Evolutionary conservation across 2,113 vertebrate species (phyloP).

Genomic region (Melanostigma gelatinosum): DNA sequence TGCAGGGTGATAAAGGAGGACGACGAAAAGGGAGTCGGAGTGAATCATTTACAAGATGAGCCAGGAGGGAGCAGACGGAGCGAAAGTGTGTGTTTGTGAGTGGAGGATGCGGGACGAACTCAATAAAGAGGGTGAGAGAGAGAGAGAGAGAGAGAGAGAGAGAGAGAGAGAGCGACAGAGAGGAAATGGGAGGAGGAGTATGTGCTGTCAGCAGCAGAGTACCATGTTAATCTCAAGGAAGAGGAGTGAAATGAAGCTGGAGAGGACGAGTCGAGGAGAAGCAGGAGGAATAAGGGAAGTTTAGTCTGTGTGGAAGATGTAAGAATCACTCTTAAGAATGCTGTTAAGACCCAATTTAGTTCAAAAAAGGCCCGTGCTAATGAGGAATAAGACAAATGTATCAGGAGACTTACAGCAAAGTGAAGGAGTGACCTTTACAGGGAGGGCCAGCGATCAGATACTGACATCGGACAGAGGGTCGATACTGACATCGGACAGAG

Average conservation of each 20-base stretch:
- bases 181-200: neutral
- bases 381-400: neutral
- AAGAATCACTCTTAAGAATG: neutral
- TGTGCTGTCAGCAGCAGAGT: conserved; percentile 2
- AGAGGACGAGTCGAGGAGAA: neutral
- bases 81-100: conserved; percentile 36
- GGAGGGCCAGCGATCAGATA: no score
- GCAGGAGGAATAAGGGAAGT: neutral
- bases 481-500: no score
- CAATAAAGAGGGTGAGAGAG: conserved; percentile 20
- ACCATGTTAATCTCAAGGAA: conserved; percentile 1
- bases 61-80: conserved; percentile 33
- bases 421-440: no score
- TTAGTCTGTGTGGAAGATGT: no score
- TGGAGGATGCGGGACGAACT: neutral
- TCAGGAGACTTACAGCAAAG: neutral
- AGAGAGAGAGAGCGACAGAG: no score
- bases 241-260: conserved; percentile 6
- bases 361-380: no score
- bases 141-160: neutral
- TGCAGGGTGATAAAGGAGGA: conserved; percentile 38
- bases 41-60: conserved; percentile 64
- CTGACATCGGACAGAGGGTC: no score
- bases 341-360: no score
- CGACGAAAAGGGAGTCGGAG: conserved; percentile 40